These are phyloP conservation scores for Phataginus tetradactyla DNA, from an alignment of 2,797 vertebrate species.

Conservation along the genomic window DNA sequence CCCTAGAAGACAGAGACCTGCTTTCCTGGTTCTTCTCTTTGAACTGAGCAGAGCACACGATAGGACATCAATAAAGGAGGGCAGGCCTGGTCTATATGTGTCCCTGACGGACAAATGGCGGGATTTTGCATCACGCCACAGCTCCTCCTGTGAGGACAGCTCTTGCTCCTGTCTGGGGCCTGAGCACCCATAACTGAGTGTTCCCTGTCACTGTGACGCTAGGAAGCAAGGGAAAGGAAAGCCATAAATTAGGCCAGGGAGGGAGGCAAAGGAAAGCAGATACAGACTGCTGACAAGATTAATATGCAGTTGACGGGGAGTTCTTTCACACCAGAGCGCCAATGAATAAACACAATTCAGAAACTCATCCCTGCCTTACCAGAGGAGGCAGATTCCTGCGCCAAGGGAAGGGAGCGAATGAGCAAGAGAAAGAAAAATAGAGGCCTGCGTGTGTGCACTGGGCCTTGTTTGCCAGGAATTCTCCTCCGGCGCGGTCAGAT, in stretches of 20 bases:
- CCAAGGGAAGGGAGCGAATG: constrained; percentile 65
- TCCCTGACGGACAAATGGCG: background rate
- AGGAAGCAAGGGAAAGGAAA: constrained; percentile 77
- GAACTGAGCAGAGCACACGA: background rate
- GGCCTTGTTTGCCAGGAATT: constrained; percentile 79
- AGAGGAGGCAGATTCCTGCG: constrained; percentile 79
- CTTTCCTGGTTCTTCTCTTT: background rate
- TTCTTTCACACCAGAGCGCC: constrained; percentile 93
- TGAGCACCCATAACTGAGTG: background rate
- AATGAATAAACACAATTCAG: constrained; percentile 98
- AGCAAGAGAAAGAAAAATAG: constrained; percentile 65
- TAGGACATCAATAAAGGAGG: background rate
- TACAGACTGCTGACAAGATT: constrained; percentile 93
- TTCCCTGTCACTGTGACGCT: constrained; percentile 68
- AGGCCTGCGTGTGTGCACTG: constrained; percentile 65
- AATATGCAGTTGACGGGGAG: constrained; percentile 94
- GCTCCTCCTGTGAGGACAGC: background rate
- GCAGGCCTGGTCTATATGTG: background rate
- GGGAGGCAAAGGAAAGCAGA: constrained; percentile 84
- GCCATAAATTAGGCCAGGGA: constrained; percentile 84
- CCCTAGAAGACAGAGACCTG: accelerated
- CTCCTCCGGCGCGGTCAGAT: constrained; percentile 70
- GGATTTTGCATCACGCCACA: background rate
- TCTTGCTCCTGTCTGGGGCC: background rate
- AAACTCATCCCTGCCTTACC: constrained; percentile 86